Conservation (phyloP, 1,140 invertebrate species). For the Temnothorax nylanderi region DNA sequence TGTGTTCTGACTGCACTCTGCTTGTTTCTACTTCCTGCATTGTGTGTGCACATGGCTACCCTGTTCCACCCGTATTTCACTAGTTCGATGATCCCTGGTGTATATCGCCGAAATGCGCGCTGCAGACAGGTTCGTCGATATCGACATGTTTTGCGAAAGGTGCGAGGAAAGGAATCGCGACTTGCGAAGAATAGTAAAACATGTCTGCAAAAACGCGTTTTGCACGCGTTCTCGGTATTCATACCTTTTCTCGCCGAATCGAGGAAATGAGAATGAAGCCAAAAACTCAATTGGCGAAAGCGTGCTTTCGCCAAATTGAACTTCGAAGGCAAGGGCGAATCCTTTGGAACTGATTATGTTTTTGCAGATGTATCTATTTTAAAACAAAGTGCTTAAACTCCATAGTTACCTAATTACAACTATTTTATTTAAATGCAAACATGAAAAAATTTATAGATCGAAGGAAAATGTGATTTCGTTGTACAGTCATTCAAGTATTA, state of each 20-base stretch:
- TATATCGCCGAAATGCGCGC: constrained; percentile 19
- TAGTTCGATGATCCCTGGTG: constrained; percentile 10
- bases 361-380: neutral
- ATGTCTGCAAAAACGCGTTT: neutral
- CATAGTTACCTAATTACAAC: neutral
- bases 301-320: constrained; percentile 27
- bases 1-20: neutral
- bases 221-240: neutral
- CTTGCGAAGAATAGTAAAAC: constrained; percentile 41
- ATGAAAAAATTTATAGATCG: too few relatives aligned
- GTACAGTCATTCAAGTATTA: neutral
- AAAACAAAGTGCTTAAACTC: neutral
- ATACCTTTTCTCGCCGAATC: neutral
- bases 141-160: neutral
- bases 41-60: constrained; percentile 15
- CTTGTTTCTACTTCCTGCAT: neutral
- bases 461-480: neutral
- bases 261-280: constrained; percentile 17
- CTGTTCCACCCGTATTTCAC: constrained; percentile 35
- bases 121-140: constrained; percentile 23
- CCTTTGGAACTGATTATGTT: neutral
- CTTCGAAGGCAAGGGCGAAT: neutral
- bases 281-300: constrained; percentile 16
- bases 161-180: constrained; percentile 29
- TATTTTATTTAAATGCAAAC: neutral